Evolutionary conservation across 2,888 invertebrate genomes (phyloP), one percentile per base, ranked within the genome.

Genomic region (Ernsta delagoae): DNA sequence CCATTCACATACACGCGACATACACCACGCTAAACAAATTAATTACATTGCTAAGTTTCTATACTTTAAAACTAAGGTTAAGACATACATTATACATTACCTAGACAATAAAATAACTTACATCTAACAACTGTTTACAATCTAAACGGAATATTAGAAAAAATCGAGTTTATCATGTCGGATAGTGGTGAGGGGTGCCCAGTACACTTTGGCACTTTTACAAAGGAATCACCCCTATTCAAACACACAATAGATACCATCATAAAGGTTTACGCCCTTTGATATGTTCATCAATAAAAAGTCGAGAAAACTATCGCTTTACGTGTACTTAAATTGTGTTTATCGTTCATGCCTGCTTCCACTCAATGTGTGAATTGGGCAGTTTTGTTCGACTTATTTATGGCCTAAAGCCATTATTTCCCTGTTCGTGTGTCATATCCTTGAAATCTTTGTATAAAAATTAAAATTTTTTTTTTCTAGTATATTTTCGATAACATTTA

Each of bases 101-200:
- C 86, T 90, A 90, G 82, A 88, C 83, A 88, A 83, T 90, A 90
- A 83, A 88, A 88, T 91, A 87, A 88, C 90, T 92, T 92, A 92
- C 79, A 81, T 76, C 89, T 90, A 91, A 71, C 80, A 87, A 87
- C 82, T 85, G 89, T 87, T 89, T 85, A 90, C 81, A 84, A 82
- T 77, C 88, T 89, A 90, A 87, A 84, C 85, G 83, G 89, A 89
- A 87, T 87, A 87, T 82, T 81, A 79, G 78, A 82, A 77, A 83
- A 78, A 73, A 65, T 65, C 50, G 68, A 72, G 61, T 65, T 59
- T 16, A n/a, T 68, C 59, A 64, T 65, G 75, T 78, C 74, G 74
- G 76, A 48, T 16, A 77, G 75, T 2, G 76, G 78, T 81, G 80
- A 78, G 79, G 71, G 74, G 80, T 81, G 86, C 80, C 79, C 75